Conservation (phyloP, 2,888 invertebrate genomes). For the Conchocele bisecta region DNA sequence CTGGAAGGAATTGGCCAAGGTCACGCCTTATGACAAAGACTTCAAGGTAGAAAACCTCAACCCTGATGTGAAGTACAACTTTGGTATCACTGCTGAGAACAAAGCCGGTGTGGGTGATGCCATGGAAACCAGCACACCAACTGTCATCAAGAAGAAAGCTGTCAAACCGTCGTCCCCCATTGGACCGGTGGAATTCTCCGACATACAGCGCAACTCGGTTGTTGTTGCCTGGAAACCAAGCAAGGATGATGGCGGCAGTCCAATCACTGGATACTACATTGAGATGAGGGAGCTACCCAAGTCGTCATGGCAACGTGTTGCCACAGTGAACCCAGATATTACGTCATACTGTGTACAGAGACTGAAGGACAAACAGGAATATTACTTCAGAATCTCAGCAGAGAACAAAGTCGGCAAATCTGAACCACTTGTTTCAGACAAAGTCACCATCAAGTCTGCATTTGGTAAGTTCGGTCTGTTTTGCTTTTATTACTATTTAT, state of each 20-base stretch:
- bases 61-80: constrained; percentile 77
- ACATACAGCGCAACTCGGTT: constrained; percentile 73
- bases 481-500: not conserved
- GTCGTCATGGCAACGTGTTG: constrained; percentile 89
- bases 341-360: constrained; percentile 75
- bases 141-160: constrained; percentile 68
- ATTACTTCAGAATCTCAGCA: constrained; percentile 80
- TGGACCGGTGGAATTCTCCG: constrained; percentile 74
- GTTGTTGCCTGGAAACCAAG: constrained; percentile 86
- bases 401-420: constrained; percentile 78
- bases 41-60: constrained; percentile 76
- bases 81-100: constrained; percentile 81
- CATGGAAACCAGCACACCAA: constrained; percentile 65
- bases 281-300: constrained; percentile 77
- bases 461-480: constrained; percentile 66
- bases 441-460: constrained; percentile 74
- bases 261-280: constrained; percentile 82
- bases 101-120: constrained; percentile 71
- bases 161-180: constrained; percentile 74
- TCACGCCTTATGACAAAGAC: constrained; percentile 86
- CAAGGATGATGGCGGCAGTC: constrained; percentile 93
- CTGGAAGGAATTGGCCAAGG: constrained; percentile 95
- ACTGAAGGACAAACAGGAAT: constrained; percentile 83
- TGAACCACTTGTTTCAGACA: constrained; percentile 72
- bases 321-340: constrained; percentile 89